Evolutionary conservation across 2,113 vertebrate genomes (phyloP).

Genomic region (Mesembrinibis cayennensis): DNA sequence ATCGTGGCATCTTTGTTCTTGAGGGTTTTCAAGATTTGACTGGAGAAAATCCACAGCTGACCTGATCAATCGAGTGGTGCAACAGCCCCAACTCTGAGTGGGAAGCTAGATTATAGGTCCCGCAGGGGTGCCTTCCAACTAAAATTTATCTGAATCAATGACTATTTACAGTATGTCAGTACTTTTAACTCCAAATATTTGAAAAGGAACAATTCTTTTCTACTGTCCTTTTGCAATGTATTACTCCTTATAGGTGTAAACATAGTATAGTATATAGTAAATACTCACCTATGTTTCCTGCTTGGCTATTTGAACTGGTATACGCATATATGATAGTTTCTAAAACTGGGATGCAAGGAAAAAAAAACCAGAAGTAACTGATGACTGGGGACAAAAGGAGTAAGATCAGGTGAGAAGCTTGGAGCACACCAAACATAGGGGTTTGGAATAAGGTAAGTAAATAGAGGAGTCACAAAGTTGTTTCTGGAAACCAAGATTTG

Average conservation of each 20-base stretch:
- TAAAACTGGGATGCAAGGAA: not conserved
- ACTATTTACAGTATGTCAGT: not conserved
- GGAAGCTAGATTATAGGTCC: not conserved
- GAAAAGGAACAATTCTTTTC: not conserved
- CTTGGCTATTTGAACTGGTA: not conserved
- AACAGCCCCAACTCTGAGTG: not conserved
- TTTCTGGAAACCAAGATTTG: not conserved
- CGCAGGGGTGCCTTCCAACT: not conserved
- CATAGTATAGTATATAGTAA: too few species aligned
- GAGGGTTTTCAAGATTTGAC: not conserved
- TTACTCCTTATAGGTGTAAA: not conserved
- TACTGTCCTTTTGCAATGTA: not conserved
- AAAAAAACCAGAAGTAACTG: not conserved
- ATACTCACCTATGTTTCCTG: not conserved
- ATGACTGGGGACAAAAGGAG: not conserved
- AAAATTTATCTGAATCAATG: not conserved
- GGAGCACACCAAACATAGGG: not conserved
- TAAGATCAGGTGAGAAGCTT: not conserved
- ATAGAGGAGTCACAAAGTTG: not conserved
- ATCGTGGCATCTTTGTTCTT: not conserved
- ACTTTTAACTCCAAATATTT: not conserved
- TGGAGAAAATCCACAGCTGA: not conserved
- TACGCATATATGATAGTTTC: not conserved
- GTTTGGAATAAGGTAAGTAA: not conserved
- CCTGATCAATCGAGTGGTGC: not conserved